Base-by-base conservation (phyloP, 2,113 vertebrate genomes). In the Larimichthys polyactis region DNA sequence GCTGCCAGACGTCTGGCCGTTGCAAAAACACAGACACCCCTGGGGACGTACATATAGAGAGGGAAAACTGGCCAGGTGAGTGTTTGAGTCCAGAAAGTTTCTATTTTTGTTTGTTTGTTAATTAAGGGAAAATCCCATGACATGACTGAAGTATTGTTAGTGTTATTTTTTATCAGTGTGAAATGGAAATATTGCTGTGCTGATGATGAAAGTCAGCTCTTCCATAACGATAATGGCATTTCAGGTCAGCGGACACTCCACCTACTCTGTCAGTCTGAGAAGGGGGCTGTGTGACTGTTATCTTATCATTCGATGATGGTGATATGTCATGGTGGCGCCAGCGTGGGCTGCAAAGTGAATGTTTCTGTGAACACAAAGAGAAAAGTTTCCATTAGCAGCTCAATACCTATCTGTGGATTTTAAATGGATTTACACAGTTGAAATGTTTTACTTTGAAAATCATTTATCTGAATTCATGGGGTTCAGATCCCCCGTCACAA, bases 41-140 rank as follows among this genome's bases (percentile, higher is more conserved):
- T 99, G 98, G 98, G 98, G 98, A 65, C 96, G 98, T 82, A 99
- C 98, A 0, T 99, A 99, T 93, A 93, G 98, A 22, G 98, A 99
- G 86, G 98, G 98, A 72, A 99, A 99, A 79, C 92, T 99, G 20
- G 98, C 98, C 94, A 97, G 98, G 98, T 96, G 69, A 32, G 88
- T 83, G 67, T 32, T 3, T 58, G 32, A 48, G 4, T 48, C 49
- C 4, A 4, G 2, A 27, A 22, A 54, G 4, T 1, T 40, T 57
- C 51, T 15, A 69, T 14, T 1, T 11, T 2, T 19, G 65, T 49
- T 11, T 29, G 36, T 40, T 40, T 40, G 36, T 8, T 14, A 46
- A 40, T n/a, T n/a, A 20, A 14, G 9, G 27, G 48, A n/a, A 67
- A 60, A 17, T 76, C 57, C 48, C 46, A 10, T 32, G 16, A n/a